Percentiles rank a stretch among this genome's conserved stretches.
These are phyloP conservation scores for Erannis defoliaria DNA, from an alignment of 2,888 invertebrate genomes.

Conservation along the genomic window DNA sequence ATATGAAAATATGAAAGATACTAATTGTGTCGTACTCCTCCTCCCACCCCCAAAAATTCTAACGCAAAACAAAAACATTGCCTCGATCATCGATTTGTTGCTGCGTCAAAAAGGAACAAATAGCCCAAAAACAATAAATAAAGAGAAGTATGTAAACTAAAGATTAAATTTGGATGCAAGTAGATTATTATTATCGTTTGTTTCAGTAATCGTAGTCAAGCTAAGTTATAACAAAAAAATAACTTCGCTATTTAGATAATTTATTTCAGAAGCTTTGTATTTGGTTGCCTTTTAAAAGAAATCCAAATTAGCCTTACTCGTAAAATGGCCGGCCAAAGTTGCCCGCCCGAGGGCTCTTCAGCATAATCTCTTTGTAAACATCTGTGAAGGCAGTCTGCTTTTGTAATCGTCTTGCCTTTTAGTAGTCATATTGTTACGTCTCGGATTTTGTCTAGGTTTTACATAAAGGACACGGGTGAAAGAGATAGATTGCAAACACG, in stretches of 20 bases:
- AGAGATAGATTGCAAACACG: conserved; percentile 37
- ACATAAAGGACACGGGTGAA: conserved; percentile 29
- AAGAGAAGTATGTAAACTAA: too few relatives aligned
- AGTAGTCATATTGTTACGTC: conserved; percentile 6
- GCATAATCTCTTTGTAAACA: conserved; percentile 30
- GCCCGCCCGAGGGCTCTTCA: conserved; percentile 22
- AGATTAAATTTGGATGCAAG: too few relatives aligned
- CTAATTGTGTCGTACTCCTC: too few relatives aligned
- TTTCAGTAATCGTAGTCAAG: neutral
- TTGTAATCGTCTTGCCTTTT: conserved; percentile 25
- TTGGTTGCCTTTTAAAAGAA: conserved; percentile 19
- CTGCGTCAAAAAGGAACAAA: too few relatives aligned
- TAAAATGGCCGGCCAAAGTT: conserved; percentile 13
- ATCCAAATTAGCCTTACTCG: conserved; percentile 15
- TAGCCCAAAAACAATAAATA: too few relatives aligned
- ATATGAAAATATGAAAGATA: too few relatives aligned
- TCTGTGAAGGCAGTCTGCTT: conserved; percentile 25
- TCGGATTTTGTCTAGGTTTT: conserved; percentile 5
- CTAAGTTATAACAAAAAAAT: neutral
- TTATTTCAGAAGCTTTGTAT: conserved; percentile 3
- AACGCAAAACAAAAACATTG: too few relatives aligned
- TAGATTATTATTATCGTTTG: neutral
- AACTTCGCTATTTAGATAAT: conserved; percentile 1
- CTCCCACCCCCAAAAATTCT: too few relatives aligned
- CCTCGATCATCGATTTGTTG: too few relatives aligned